phyloP scores from a whole-genome alignment of 2,888 invertebrate genomes.

The Nineta flava region DNA sequence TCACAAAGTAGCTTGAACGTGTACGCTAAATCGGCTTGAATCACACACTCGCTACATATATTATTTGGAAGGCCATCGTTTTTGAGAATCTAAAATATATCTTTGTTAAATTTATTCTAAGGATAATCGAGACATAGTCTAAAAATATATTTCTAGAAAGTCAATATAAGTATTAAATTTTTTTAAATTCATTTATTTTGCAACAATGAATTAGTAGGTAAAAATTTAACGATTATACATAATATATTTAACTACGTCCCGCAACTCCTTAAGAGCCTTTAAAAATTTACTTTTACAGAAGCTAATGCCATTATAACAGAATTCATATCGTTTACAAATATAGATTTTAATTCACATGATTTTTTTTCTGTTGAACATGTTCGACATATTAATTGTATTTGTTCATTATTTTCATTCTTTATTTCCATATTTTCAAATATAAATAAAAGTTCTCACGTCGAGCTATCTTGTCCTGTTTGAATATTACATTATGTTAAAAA shows the following conservation, averaged over 20 bases:
- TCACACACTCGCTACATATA: conserved; percentile 21
- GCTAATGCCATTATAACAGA: conserved; percentile 16
- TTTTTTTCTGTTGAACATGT: conserved; percentile 22
- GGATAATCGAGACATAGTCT: background rate
- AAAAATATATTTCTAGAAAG: too few species aligned
- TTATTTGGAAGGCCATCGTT: conserved; percentile 21
- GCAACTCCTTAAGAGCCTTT: too few species aligned
- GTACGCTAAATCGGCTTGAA: conserved; percentile 18
- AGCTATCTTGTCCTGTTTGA: too few species aligned
- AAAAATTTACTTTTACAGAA: conserved; percentile 16
- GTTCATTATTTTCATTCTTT: too few species aligned
- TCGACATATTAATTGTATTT: conserved; percentile 17
- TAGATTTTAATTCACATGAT: conserved; percentile 17
- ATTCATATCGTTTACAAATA: conserved; percentile 19
- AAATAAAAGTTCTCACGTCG: too few species aligned
- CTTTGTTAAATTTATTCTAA: conserved; percentile 7
- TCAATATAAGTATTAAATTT: too few species aligned
- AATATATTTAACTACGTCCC: too few species aligned
- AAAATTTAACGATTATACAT: too few species aligned
- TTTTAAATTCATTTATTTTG: too few species aligned
- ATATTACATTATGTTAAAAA: too few species aligned
- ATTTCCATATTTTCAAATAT: too few species aligned
- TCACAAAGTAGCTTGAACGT: conserved; percentile 21
- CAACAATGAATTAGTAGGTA: too few species aligned
- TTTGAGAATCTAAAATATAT: conserved; percentile 16